Conservation (phyloP, 1,140 invertebrate species). For the Venustaconcha ellipsiformis region DNA sequence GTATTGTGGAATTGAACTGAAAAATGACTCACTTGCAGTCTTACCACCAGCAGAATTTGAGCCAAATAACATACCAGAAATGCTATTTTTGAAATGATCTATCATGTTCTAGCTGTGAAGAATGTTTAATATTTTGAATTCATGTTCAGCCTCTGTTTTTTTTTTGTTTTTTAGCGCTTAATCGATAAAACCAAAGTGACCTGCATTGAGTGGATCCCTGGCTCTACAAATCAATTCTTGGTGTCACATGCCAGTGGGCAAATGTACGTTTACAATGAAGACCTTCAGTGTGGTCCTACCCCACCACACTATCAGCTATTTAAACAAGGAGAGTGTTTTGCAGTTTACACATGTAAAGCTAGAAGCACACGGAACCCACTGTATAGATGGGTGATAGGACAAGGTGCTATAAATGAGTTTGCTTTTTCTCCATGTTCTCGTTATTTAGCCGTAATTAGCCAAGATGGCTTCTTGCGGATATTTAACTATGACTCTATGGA, state of each 20-base stretch:
- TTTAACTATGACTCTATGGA: slow-evolving; percentile 99
- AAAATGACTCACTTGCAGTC: too few relatives aligned
- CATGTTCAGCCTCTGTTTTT: too few relatives aligned
- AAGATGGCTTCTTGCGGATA: slow-evolving; percentile 96
- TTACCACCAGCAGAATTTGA: too few relatives aligned
- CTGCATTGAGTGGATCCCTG: slow-evolving; percentile 98
- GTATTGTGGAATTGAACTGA: too few relatives aligned
- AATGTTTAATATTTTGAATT: too few relatives aligned
- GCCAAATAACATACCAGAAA: too few relatives aligned
- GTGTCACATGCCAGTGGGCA: slow-evolving; percentile 97
- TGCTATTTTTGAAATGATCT: too few relatives aligned
- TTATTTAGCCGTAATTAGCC: slow-evolving; percentile 83
- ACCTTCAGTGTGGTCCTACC: slow-evolving; percentile 87
- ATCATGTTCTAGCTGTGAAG: too few relatives aligned
- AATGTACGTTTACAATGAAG: slow-evolving; percentile 97
- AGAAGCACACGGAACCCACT: slow-evolving; percentile 96
- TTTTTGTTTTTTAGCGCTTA: slow-evolving; percentile 80
- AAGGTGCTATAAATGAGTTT: slow-evolving; percentile 94
- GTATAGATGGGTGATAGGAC: slow-evolving; percentile 77
- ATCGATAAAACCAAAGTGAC: slow-evolving; percentile 99
- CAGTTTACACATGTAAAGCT: slow-evolving; percentile 95
- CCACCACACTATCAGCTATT: slow-evolving; percentile 91
- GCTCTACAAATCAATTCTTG: slow-evolving; percentile 91
- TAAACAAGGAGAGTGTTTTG: slow-evolving; percentile 94
- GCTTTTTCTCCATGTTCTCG: slow-evolving; percentile 95